These are phyloP conservation scores for Eclectus roratus DNA, from an alignment of 2,113 vertebrate genomes.

Conservation along the genomic window DNA sequence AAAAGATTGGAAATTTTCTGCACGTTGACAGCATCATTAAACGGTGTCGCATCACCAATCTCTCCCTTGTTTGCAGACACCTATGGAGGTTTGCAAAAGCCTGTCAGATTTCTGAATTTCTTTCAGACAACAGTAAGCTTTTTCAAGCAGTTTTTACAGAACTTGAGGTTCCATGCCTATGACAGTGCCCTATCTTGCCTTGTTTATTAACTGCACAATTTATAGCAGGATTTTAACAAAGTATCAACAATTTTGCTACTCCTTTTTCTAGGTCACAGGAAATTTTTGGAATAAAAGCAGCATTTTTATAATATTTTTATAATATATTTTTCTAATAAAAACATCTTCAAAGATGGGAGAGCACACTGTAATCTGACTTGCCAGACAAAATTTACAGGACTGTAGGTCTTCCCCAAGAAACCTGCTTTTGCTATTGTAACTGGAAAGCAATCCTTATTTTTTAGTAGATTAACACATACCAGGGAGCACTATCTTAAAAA, in stretches of 20 bases:
- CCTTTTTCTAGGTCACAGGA: background rate
- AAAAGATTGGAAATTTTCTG: constrained; percentile 97
- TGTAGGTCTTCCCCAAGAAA: background rate
- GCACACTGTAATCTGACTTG: background rate
- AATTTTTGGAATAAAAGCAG: background rate
- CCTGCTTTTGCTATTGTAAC: background rate
- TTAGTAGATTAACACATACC: background rate
- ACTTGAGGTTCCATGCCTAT: background rate
- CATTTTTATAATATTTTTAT: background rate
- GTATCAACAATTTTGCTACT: background rate
- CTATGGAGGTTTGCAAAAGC: constrained; percentile 61
- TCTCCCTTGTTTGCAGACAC: constrained; percentile 98
- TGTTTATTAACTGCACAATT: background rate
- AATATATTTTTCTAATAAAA: background rate
- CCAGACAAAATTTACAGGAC: background rate
- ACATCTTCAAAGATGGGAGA: background rate
- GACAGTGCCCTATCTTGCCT: background rate
- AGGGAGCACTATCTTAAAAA: background rate
- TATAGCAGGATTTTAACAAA: background rate
- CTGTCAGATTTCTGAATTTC: background rate
- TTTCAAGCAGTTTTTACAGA: background rate
- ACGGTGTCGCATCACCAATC: constrained; percentile 97
- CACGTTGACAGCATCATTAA: constrained; percentile 97
- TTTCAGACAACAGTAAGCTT: background rate
- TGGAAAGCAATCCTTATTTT: background rate